phyloP scores from a whole-genome alignment of 2,113 vertebrate genomes.

The Peromyscus leucopus region DNA sequence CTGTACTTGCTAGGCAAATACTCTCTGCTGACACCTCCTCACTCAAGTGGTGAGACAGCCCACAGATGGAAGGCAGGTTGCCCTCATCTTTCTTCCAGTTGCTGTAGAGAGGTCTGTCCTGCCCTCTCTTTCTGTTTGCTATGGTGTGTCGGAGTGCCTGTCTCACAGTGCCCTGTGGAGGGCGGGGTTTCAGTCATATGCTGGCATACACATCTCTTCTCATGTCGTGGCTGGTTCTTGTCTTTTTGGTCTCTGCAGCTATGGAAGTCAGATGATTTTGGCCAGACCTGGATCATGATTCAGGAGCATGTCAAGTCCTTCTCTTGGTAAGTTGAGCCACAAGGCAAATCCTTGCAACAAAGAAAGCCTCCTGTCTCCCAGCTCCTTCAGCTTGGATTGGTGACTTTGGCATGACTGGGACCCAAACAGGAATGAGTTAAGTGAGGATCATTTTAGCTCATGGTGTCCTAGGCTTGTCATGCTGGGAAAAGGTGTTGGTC shows the following conservation, averaged over 20 bases:
- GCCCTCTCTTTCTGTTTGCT: not conserved
- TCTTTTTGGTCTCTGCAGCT: conserved; percentile 88
- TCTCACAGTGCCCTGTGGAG: not conserved
- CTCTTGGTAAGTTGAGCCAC: conserved; percentile 91
- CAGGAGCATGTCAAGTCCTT: conserved; percentile 98
- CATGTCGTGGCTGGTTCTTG: not conserved
- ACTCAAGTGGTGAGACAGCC: not conserved
- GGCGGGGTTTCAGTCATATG: not conserved
- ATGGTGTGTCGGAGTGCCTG: not conserved
- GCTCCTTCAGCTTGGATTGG: not conserved
- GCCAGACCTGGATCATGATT: conserved; percentile 98
- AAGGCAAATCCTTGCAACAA: not conserved
- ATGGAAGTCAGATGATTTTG: conserved; percentile 99
- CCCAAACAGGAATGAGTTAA: not conserved
- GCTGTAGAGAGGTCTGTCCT: not conserved
- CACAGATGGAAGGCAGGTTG: not conserved
- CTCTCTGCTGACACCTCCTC: not conserved
- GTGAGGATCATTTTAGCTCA: not conserved
- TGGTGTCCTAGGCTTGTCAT: not conserved
- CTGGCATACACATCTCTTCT: accelerated
- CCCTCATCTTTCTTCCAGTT: not conserved
- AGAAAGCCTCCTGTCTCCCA: not conserved
- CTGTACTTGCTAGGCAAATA: not conserved
- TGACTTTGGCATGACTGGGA: not conserved
- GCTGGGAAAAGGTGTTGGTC: not conserved